Base-by-base conservation (phyloP, 23 tunicate genomes). In the Halocynthia aurantium region DNA sequence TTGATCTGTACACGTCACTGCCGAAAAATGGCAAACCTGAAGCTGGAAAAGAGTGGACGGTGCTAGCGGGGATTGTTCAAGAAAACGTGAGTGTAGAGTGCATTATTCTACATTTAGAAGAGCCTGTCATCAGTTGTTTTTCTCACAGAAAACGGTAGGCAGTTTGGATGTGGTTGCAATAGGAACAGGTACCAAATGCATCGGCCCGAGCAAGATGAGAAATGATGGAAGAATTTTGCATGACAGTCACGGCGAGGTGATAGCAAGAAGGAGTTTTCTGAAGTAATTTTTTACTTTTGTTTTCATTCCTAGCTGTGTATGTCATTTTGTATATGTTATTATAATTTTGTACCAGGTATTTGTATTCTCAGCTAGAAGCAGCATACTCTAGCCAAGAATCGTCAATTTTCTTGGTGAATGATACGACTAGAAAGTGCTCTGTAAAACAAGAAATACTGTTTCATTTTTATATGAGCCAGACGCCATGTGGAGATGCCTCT, bases 401-500 rank as follows among this genome's bases (percentile, higher is more conserved):
- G 19, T 15, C 55, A 8, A 21, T 40, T 62, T 81, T 85, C 13
- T 52, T 55, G 7, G 18, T 22, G 1, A 12, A 72, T 22, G 22
- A 10, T 8, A 49, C 7, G 10, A 62, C 22, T 8, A 77, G 82
- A 50, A 57, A 53, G 8, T 86, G 78, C 52, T 8, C 61, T 11
- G 49, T 86, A 68, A 66, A 56, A 55, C 7, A 57, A 20, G 81
- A 78, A 50, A 67, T 81, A 8, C 62, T 49, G 53, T 86, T 77
- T 53, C 92, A 86, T 75, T 86, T 81, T 76, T 86, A 76, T 52
- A 50, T 70, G 6, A 72, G 82, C 22, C 77, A 81, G 12, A 53
- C 92, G 55, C 92, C 92, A 18, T 86, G 92, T 81, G 92, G 92
- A 18, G 92, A 86, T 75, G 92, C 92, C 7, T 69, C 85, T 21